phyloP scores from a whole-genome alignment of 2,888 invertebrate genomes.

The Scaeva pyrastri region DNA sequence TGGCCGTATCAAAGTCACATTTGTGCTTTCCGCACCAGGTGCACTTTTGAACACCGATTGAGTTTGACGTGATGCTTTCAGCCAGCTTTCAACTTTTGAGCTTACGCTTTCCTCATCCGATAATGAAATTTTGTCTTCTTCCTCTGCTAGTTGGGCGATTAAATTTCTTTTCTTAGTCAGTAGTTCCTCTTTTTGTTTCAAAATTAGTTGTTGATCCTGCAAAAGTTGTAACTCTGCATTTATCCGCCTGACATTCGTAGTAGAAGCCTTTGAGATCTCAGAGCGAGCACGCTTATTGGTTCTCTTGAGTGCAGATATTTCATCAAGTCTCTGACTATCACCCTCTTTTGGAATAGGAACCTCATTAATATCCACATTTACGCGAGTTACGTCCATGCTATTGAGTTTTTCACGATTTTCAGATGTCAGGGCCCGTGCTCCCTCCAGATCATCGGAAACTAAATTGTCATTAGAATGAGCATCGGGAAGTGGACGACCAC shows the following conservation, averaged over 20 bases:
- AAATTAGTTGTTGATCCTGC: slow-evolving; percentile 1
- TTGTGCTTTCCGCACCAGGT: neutral
- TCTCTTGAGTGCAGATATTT: neutral
- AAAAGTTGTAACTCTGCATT: neutral
- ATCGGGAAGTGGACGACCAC: neutral
- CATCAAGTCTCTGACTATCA: neutral
- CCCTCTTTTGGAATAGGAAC: neutral
- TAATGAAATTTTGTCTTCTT: neutral
- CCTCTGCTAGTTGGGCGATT: neutral
- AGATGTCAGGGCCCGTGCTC: no score
- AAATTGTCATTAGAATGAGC: neutral
- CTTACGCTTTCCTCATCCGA: neutral
- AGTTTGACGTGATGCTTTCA: neutral
- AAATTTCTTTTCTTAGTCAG: neutral
- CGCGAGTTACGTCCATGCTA: no score
- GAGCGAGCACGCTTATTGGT: neutral
- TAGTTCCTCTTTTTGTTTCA: neutral
- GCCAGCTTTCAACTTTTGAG: slow-evolving; percentile 8
- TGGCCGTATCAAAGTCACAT: neutral
- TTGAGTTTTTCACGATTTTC: no score
- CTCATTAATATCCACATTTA: neutral
- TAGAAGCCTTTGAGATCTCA: neutral
- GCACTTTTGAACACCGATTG: neutral
- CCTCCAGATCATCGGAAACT: neutral
- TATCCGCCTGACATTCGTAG: neutral